Evolutionary conservation across 2,113 vertebrate species (phyloP), one percentile per base, ranked within the genome.

Genomic region (Leucopsar rothschildi): DNA sequence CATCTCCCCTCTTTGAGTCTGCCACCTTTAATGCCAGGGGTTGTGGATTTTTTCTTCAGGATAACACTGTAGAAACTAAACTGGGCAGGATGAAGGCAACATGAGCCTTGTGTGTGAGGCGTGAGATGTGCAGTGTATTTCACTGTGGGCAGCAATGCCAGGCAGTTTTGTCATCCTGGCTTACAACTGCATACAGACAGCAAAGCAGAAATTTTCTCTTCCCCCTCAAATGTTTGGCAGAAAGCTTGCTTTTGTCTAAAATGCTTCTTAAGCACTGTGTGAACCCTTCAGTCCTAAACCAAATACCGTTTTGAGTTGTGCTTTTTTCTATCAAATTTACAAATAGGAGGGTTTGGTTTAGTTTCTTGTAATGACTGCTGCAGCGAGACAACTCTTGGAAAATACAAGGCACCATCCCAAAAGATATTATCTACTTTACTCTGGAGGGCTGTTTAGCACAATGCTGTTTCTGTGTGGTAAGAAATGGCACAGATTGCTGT

Each of bases 161-260:
- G 87, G 59, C 82, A 81, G 3, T 91, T 88, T 63, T 42, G 24
- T 83, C 60, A 29, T 77, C 75, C 79, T 83, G 79, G 50, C 65
- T 95, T 95, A 20, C 56, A 88, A 68, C 71, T 88, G 50, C 2
- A 6, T 72, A 91, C 89, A 80, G 39, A 44, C 35, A 79, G 84
- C 78, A 61, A 55, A 83, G 85, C 59, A 94, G 75, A 92, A 90
- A 75, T 95, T 71, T 89, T 95, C 84, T 93, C 47, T 93, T 79
- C 10, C 24, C 63, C 75, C 78, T 93, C 87, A 73, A 55, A 70
- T 31, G 37, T 65, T 93, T 96, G 95, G 95, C 93, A 94, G 85
- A 83, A 93, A 71, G 60, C 28, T 94, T 71, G 85, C 95, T 94
- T 97, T 97, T 96, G 94, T 96, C 79, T 96, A 37, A 94, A 94